A percentile compares a stretch with the other conserved stretches of the same genome.
phyloP scores from a whole-genome alignment of 2,113 vertebrate genomes.

The Conger conger region DNA sequence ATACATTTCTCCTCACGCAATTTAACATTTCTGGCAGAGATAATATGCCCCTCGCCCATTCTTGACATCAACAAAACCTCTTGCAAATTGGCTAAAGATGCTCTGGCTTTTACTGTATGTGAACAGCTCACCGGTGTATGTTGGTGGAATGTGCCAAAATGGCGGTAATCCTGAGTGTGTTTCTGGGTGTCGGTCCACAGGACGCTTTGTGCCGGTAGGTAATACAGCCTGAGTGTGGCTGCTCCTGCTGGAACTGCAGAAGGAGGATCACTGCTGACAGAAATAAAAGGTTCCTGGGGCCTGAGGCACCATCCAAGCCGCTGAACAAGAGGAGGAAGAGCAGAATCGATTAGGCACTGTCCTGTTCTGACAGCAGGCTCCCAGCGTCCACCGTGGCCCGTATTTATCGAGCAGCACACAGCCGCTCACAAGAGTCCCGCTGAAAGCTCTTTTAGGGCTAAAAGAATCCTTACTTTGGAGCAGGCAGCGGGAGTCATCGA shows the following conservation, averaged over 20 bases:
- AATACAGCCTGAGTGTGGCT: background rate
- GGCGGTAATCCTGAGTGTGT: background rate
- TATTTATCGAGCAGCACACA: no score
- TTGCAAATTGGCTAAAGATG: no score
- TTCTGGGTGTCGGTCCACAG: background rate
- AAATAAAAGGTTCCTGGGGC: background rate
- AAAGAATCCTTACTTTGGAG: no score
- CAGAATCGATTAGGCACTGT: background rate
- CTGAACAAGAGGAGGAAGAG: background rate
- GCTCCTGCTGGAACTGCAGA: background rate
- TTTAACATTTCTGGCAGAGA: background rate
- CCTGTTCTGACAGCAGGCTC: background rate
- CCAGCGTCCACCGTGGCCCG: background rate
- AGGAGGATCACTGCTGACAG: background rate
- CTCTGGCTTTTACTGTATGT: background rate
- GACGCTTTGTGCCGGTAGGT: background rate
- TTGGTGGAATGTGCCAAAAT: background rate
- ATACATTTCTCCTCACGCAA: background rate
- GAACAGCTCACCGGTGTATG: background rate
- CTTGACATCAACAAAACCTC: background rate
- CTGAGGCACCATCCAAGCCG: background rate
- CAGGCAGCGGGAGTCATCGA: no score
- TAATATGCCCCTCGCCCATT: background rate
- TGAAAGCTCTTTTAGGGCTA: no score
- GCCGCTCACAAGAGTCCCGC: no score